phyloP scores from a whole-genome alignment of 1,140 invertebrate genomes.

The Trialeurodes vaporariorum region DNA sequence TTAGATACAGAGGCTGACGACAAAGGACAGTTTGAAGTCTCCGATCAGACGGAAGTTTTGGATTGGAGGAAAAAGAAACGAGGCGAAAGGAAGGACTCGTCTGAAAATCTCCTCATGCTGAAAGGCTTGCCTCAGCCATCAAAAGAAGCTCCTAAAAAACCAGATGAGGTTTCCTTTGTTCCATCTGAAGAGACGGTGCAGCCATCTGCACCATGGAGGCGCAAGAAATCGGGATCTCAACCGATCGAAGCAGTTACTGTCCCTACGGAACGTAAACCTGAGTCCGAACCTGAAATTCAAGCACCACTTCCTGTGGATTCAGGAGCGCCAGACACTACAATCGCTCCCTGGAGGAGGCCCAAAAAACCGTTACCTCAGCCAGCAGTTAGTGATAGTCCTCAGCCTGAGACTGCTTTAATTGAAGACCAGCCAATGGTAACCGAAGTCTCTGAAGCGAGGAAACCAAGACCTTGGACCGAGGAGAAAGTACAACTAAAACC shows the following conservation, averaged over 20 bases:
- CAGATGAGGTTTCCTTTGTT: background rate
- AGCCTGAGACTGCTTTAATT: too few species aligned
- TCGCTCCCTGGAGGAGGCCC: background rate
- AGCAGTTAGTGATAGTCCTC: background rate
- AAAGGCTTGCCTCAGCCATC: background rate
- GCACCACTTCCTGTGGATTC: background rate
- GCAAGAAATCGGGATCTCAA: background rate
- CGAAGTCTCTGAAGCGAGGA: background rate
- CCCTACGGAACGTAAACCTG: background rate
- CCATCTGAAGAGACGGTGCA: background rate
- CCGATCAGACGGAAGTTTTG: background rate
- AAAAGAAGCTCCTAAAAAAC: background rate
- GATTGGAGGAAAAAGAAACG: background rate
- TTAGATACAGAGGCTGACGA: background rate
- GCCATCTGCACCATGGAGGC: background rate
- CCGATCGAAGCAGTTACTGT: background rate
- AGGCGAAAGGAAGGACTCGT: background rate
- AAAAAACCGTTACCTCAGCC: background rate
- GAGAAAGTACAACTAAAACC: slow-evolving; percentile 19
- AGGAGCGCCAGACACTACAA: background rate
- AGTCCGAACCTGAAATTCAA: background rate
- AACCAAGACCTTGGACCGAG: slow-evolving; percentile 17
- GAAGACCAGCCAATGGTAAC: too few species aligned
- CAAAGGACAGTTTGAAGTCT: background rate
- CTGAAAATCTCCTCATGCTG: background rate